Base-by-base conservation (phyloP, 1,140 invertebrate genomes). In the Nautilus pompilius region DNA sequence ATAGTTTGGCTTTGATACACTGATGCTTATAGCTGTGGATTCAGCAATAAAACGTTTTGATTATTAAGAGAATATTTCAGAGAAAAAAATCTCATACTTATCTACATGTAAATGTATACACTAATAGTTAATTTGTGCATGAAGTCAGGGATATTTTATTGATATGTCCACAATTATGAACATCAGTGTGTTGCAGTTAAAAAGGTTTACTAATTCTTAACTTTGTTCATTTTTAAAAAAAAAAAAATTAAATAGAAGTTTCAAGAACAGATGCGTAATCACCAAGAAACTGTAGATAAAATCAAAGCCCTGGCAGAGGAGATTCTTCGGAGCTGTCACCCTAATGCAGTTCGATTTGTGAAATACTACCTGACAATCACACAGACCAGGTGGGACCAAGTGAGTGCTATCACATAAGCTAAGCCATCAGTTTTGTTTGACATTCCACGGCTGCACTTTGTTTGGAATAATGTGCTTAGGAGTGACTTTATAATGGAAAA, bases 311-410 rank as follows among this genome's bases (percentile, higher is more conserved):
- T 98, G 58, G 95, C 95, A 0, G 91, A 95, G 73, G 86, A 88
- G 29, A 95, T 98, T 63, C 85, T 98, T 15, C 87, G 86, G 33
- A 95, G 95, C 79, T 92, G 94, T 59, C 96, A 99, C 84, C 93
- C 95, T 0, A 95, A 98, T 82, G 94, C 92, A 28, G 90, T 94
- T 20, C 88, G 90, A 58, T 94, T 97, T 33, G 97, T 99, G 76
- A 96, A 96, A 80, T 96, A 98, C 81, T 98, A 96, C 94, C 94
- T 98, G 54, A 96, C 94, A 1, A 97, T 98, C 63, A 98, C 98
- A 66, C 93, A 97, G 74, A 93, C 94, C 10, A 85, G 95, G 72
- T 99, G 95, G 96, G 80, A 83, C 55, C 80, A 82, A 76, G 80
- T 82, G 63, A 56, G 55, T 15, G 2, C 17, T 48, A 17, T 46